These are phyloP conservation scores for Saxidomus purpurata DNA, from an alignment of 1,140 invertebrate genomes.

Conservation along the genomic window DNA sequence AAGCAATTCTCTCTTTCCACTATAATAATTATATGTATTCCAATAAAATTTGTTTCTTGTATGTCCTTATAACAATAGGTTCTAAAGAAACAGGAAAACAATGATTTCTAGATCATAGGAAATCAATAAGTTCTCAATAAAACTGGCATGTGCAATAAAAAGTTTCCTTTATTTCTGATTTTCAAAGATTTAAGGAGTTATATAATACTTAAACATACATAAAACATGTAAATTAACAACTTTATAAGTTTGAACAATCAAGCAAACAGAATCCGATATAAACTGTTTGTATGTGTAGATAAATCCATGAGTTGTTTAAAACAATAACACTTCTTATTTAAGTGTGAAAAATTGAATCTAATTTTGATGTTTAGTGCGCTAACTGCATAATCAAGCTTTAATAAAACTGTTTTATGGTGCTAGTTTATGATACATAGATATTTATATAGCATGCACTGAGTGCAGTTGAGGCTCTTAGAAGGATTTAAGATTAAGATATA, in stretches of 20 bases:
- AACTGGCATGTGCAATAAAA: not conserved
- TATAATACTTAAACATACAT: slow-evolving; percentile 10
- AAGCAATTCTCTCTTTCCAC: too few relatives aligned
- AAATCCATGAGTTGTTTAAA: too few relatives aligned
- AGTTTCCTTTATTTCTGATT: not conserved
- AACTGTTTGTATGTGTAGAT: too few relatives aligned
- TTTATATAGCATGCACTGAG: too few relatives aligned
- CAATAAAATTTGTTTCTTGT: too few relatives aligned
- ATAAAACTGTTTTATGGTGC: not conserved
- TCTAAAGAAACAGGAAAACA: not conserved
- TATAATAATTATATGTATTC: too few relatives aligned
- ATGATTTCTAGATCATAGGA: not conserved
- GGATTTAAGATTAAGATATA: too few relatives aligned
- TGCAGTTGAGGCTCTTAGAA: too few relatives aligned
- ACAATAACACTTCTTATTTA: not conserved
- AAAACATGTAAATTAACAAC: not conserved
- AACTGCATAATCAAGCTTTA: not conserved
- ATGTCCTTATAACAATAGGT: too few relatives aligned
- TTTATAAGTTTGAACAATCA: not conserved
- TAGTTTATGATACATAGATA: too few relatives aligned
- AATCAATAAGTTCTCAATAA: not conserved
- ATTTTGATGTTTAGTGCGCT: too few relatives aligned
- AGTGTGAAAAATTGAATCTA: not conserved
- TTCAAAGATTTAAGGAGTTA: not conserved
- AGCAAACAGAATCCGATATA: too few relatives aligned